Percentiles rank a stretch among this genome's conserved stretches.
These are phyloP conservation scores for Drosophila atripex DNA, from an alignment of 2,888 invertebrate genomes.

Conservation along the genomic window DNA sequence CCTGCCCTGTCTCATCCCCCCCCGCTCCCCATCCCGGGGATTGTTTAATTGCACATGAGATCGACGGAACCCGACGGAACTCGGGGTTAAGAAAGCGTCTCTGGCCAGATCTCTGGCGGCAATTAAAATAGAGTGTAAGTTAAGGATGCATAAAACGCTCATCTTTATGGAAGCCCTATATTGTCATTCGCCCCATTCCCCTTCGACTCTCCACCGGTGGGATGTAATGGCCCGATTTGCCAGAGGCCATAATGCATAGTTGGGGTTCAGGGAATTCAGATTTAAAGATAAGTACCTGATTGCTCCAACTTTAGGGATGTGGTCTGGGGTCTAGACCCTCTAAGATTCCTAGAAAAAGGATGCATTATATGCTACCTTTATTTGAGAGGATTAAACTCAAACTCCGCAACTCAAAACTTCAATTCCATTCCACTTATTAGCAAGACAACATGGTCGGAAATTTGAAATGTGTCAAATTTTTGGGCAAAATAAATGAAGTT, in stretches of 20 bases:
- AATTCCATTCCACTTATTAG: not conserved
- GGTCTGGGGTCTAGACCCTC: not conserved
- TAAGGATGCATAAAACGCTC: constrained; percentile 80
- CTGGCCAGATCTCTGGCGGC: constrained; percentile 68
- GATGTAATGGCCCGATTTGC: constrained; percentile 38
- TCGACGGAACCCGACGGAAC: constrained; percentile 42
- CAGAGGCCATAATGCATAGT: constrained; percentile 39
- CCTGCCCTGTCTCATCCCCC: not conserved
- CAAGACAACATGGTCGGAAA: constrained; percentile 6
- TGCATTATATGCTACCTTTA: not conserved
- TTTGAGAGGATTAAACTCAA: not conserved
- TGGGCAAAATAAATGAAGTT: constrained; percentile 53
- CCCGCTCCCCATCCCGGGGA: constrained; percentile 31
- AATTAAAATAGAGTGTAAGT: constrained; percentile 82
- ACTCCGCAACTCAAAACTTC: not conserved
- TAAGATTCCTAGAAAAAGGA: not conserved
- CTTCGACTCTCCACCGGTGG: not conserved
- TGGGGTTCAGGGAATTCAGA: constrained; percentile 34
- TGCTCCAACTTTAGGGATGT: constrained; percentile 4
- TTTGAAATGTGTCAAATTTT: constrained; percentile 50
- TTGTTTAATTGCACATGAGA: constrained; percentile 74
- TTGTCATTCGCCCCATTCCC: constrained; percentile 22
- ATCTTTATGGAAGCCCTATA: constrained; percentile 68
- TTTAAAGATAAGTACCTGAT: constrained; percentile 37
- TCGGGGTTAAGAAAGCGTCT: constrained; percentile 13